Evolutionary conservation across 2,888 invertebrate genomes (phyloP), one percentile per base, ranked within the genome.

Genomic region (Drosophila barbarae): DNA sequence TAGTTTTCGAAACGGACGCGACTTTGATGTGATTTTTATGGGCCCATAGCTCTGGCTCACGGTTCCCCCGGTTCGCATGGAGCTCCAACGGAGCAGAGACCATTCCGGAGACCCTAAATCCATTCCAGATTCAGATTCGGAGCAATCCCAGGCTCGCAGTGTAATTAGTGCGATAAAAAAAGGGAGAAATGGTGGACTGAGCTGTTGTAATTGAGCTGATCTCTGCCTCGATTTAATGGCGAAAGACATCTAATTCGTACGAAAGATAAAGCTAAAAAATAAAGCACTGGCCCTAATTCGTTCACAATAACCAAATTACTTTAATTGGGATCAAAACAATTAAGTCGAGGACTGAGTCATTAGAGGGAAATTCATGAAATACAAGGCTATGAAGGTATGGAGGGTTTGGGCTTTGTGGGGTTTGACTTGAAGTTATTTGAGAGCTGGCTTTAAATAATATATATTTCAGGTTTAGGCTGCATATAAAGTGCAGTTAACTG

Each of bases 21-120:
- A 83, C 70, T 70, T 81, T 83, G 78, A 83, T 79, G 81, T 81
- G 84, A 79, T 79, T 79, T 83, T 79, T 81, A 79, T 81, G 68
- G 68, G 70, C 55, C 57, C 75, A 26, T n/a, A 26, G 42, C 56
- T 69, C 71, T 46, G 68, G 23, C 41, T 23, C 23, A 26, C 21
- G 39, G 18, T 12, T 38, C 39, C 59, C 26, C 51, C 35, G 36
- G 59, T 59, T 59, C 35, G 41, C 28, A 30, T 52, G 65, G 41
- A 69, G 47, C 54, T 42, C 41, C 18, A 32, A 1, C 6, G 5
- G 15, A 15, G 26, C 44, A 7, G 26, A 28, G 30, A 18, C 18
- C 28, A 32, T 18, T 51, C 44, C 30, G 21, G 28, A 53, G 47
- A 44, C 44, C 47, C 60, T 59, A 59, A 68, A 69, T 53, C 70